Evolutionary conservation across 2,797 vertebrate genomes (phyloP).

Genomic region (Stomatorhinus walkeri): DNA sequence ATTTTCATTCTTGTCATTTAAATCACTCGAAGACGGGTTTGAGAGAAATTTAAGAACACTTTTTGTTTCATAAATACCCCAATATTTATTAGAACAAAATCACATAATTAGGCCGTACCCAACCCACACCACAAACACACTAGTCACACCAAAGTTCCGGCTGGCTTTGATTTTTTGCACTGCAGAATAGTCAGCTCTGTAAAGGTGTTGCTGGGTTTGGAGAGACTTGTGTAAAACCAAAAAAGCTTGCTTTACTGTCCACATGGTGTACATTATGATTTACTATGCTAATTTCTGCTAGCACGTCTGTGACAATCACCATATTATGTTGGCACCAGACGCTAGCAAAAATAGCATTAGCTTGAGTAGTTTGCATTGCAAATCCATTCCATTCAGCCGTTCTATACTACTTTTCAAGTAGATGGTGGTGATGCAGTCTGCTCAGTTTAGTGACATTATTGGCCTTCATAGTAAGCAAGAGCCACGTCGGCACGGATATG

Average conservation of each 20-base stretch:
- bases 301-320: neutral
- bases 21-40: neutral
- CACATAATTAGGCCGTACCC: neutral
- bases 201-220: neutral
- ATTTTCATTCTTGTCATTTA: neutral
- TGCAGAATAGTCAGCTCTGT: neutral
- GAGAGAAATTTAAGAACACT: neutral
- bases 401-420: neutral
- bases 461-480: neutral
- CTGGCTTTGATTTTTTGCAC: neutral
- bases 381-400: neutral
- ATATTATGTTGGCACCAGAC: neutral
- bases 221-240: neutral
- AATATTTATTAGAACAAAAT: neutral
- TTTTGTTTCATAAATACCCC: neutral
- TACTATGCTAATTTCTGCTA: neutral
- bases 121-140: neutral
- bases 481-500: neutral
- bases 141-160: neutral
- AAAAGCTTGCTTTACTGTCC: neutral
- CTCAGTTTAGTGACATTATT: neutral
- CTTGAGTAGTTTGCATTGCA: neutral
- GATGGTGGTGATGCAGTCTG: neutral
- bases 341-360: neutral
- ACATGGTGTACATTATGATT: neutral